These are phyloP conservation scores for Leptarthrus brevirostris DNA, from an alignment of 2,888 invertebrate species.

Conservation along the genomic window DNA sequence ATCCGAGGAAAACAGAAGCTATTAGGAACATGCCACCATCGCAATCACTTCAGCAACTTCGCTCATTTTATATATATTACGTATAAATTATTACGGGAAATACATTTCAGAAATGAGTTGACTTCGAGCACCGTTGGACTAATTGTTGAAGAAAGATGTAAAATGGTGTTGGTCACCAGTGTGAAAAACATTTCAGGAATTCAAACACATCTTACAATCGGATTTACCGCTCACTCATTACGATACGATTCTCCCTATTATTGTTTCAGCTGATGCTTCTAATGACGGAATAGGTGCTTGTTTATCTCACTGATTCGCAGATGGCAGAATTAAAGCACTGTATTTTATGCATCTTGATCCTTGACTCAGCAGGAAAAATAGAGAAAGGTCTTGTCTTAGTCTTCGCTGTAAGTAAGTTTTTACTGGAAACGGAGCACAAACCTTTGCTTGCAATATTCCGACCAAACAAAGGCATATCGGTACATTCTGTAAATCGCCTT, in stretches of 20 bases:
- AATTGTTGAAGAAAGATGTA: not conserved
- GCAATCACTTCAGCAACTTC: no score
- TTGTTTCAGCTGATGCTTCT: slow-evolving; percentile 43
- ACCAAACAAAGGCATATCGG: slow-evolving; percentile 42
- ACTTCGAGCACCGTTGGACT: slow-evolving; percentile 20
- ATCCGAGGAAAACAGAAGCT: slow-evolving; percentile 21
- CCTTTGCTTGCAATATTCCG: slow-evolving; percentile 46
- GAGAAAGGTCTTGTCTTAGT: slow-evolving; percentile 53
- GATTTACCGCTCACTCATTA: not conserved
- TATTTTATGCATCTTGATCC: no score
- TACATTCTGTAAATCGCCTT: slow-evolving; percentile 35
- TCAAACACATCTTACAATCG: not conserved
- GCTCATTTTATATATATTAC: no score
- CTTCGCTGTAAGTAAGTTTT: slow-evolving; percentile 59
- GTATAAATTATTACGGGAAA: slow-evolving; percentile 44
- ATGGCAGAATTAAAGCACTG: slow-evolving; percentile 58
- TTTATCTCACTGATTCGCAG: slow-evolving; percentile 49
- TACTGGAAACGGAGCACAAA: slow-evolving; percentile 56
- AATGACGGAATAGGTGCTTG: slow-evolving; percentile 31
- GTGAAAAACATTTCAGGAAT: not conserved
- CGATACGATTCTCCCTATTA: not conserved
- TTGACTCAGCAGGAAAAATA: slow-evolving; percentile 58
- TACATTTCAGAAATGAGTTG: slow-evolving; percentile 40
- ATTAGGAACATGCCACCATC: no score
- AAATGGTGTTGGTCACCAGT: not conserved